These are phyloP conservation scores for Drosophila nr. perissopoda DNA, from an alignment of 2,888 invertebrate genomes.

Conservation along the genomic window DNA sequence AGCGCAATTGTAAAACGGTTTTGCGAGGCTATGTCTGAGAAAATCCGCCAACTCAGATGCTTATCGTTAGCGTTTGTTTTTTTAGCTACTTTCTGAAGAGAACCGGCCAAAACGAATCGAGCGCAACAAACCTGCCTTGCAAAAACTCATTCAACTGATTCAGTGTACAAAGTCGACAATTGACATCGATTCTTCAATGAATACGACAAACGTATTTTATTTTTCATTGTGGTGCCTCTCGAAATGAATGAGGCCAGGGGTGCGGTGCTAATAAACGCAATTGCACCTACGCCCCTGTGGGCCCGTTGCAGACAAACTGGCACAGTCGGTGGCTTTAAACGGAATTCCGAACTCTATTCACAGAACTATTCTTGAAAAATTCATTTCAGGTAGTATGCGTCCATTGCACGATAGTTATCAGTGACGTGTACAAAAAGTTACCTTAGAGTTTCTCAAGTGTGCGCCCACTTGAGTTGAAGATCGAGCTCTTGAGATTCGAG, in stretches of 20 bases:
- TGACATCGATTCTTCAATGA: constrained; percentile 68
- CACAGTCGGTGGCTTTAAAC: constrained; percentile 79
- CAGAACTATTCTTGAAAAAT: constrained; percentile 50
- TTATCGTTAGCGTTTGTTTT: constrained; percentile 35
- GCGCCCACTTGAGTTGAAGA: constrained; percentile 78
- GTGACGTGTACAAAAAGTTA: constrained; percentile 41
- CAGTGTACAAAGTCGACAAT: constrained; percentile 49
- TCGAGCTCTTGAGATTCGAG: constrained; percentile 72
- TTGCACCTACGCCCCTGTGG: constrained; percentile 78
- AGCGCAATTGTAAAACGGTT: constrained; percentile 29
- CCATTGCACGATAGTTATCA: constrained; percentile 64
- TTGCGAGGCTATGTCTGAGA: constrained; percentile 20
- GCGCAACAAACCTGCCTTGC: constrained; percentile 52
- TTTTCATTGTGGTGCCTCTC: constrained; percentile 37
- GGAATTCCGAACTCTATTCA: constrained; percentile 55
- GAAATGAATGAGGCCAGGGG: constrained; percentile 65
- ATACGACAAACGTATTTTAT: constrained; percentile 33
- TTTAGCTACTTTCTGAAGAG: constrained; percentile 3
- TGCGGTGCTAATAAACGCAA: constrained; percentile 82
- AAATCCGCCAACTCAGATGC: constrained; percentile 43
- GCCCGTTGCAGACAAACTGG: constrained; percentile 41
- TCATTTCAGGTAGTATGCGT: constrained; percentile 49
- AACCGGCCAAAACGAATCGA: constrained; percentile 57
- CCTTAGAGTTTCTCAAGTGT: constrained; percentile 66
- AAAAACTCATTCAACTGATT: constrained; percentile 51